phyloP scores from a whole-genome alignment of 1,140 invertebrate genomes.

The Trichonephila clavata region DNA sequence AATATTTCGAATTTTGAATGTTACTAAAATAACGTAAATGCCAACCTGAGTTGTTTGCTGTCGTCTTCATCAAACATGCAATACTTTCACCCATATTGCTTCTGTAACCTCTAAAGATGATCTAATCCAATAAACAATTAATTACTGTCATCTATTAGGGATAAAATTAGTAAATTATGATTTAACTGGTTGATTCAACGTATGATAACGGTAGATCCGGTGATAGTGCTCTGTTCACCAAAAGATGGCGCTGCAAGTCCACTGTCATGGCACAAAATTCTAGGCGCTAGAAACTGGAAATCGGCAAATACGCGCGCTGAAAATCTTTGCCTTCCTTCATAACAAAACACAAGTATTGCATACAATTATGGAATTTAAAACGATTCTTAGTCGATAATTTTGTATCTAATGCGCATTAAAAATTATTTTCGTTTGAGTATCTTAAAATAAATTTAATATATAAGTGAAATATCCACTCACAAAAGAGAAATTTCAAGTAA shows the following conservation, averaged over 20 bases:
- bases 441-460: no score
- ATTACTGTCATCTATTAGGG: neutral
- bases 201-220: neutral
- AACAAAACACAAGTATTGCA: neutral
- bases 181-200: neutral
- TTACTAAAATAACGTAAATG: neutral
- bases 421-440: no score
- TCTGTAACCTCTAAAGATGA: neutral
- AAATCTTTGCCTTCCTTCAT: no score
- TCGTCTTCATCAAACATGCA: neutral
- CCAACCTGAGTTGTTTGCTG: neutral
- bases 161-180: neutral
- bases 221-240: neutral
- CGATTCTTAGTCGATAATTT: no score
- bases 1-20: neutral
- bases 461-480: no score
- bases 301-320: neutral
- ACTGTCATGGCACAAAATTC: neutral
- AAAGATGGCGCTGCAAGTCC: slow-evolving; percentile 50
- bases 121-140: neutral
- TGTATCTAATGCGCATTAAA: no score
- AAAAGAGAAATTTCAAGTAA: no score
- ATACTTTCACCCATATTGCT: neutral
- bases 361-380: no score
- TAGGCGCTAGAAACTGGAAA: neutral